Base-by-base conservation (phyloP, 2,888 invertebrate genomes). In the Melieria crassipennis region DNA sequence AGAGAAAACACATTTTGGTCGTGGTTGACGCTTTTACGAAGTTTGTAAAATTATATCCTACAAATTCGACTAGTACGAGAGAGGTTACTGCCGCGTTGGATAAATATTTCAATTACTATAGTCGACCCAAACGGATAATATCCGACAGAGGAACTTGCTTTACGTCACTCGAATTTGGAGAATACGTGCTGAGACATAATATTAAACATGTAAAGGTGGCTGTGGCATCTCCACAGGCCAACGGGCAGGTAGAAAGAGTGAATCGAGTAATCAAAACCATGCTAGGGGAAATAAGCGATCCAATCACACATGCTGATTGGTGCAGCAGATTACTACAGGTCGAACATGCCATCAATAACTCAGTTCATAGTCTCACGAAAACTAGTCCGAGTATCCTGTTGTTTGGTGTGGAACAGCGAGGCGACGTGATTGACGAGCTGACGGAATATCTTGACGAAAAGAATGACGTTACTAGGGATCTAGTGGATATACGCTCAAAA, bases 161-260 rank as follows among this genome's bases (percentile, higher is more conserved):
- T n/a, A n/a, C n/a, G 10, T 67, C 71, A 47, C 6, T 9, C 1
- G 71, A 67, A 48, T 67, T 71, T 46, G 48, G 43, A 43, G 62
- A 42, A 6, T 71, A 61, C 46, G 13, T 73, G 10, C 9, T 11
- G 4, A 55, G 60, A 46, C 55, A 61, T 4, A 64, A 71, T 11
- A 66, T 73, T 9, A 30, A 50, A 5, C 71, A 71, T 30, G 72
- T 74, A 0, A 74, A 73, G 42, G 65, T 73, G 2, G 68, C 65
- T n/a, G 62, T 64, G 0, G 67, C 60, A 3, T 68, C 65, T 0
- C 69, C 71, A 9, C 71, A 73, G 6, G 72, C 71, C 13, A 71
- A 71, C 42, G 71, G 68, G 5, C 16, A 16, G 16, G 16, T 16
- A 16, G 16, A 16, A 16, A 16, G 16, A 16, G 16, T 16, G 16